Percentiles rank a stretch among this genome's conserved stretches.
Conservation (phyloP, 2,113 vertebrate species). For the Rhynchopsitta pachyrhyncha region DNA sequence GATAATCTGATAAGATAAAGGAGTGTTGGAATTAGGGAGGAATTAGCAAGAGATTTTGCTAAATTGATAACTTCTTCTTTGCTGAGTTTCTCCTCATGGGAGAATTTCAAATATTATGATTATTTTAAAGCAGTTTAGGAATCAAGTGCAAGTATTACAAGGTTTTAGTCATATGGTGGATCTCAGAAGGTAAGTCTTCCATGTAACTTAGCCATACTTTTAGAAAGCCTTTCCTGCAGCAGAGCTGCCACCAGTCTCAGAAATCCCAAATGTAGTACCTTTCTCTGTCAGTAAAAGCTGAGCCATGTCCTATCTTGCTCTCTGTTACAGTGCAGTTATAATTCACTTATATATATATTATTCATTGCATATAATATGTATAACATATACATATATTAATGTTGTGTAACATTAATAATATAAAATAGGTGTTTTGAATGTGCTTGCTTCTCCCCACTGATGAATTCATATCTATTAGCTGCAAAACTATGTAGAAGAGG, state of each 20-base stretch:
- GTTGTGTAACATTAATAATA: neutral
- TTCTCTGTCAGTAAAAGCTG: neutral
- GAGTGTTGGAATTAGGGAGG: neutral
- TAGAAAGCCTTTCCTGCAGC: neutral
- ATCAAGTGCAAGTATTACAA: neutral
- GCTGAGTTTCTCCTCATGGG: neutral
- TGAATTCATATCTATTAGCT: neutral
- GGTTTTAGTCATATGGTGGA: neutral
- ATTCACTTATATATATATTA: too few species aligned
- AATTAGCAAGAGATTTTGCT: neutral
- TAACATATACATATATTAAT: neutral
- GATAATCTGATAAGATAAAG: neutral
- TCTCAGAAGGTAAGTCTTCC: neutral
- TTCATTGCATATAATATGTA: neutral
- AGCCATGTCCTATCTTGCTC: neutral
- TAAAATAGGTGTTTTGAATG: neutral
- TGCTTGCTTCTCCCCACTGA: accelerated
- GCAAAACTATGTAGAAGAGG: neutral
- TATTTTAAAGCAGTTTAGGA: neutral
- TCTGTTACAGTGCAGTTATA: neutral
- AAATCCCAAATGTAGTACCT: neutral
- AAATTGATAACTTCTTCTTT: neutral
- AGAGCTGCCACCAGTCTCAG: neutral
- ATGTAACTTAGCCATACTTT: neutral
- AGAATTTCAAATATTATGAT: accelerated